Conservation (phyloP, 2,888 invertebrate genomes). For the Sminthurides aquaticus region DNA sequence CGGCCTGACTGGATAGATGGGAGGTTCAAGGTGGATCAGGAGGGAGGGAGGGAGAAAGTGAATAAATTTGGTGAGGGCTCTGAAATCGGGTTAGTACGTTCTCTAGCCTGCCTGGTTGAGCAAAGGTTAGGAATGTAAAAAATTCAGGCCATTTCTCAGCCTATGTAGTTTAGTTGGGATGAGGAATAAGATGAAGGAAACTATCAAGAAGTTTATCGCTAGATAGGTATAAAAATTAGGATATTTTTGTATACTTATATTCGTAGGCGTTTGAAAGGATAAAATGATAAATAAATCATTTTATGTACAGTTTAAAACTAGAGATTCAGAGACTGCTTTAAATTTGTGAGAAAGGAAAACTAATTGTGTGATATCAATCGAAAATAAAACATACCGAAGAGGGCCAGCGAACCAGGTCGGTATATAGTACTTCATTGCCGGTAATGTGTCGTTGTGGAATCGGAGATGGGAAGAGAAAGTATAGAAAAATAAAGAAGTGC, state of each 20-base stretch:
- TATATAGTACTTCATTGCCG: too few species aligned
- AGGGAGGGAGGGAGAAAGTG: background rate
- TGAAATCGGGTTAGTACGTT: background rate
- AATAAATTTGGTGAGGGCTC: background rate
- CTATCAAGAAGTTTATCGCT: background rate
- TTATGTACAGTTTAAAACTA: too few species aligned
- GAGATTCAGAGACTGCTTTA: background rate
- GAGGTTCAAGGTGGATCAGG: background rate
- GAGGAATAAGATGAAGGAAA: background rate
- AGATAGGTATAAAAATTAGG: background rate
- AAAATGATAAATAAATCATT: too few species aligned
- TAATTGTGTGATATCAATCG: too few species aligned
- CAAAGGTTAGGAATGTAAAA: background rate
- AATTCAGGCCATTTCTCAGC: background rate
- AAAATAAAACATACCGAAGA: too few species aligned
- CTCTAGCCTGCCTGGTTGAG: background rate
- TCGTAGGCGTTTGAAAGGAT: too few species aligned
- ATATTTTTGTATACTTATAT: background rate
- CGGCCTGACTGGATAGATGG: background rate
- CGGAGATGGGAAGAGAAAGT: too few species aligned
- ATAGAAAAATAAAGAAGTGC: too few species aligned
- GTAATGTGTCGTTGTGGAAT: too few species aligned
- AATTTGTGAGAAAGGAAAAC: too few species aligned
- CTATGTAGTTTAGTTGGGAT: background rate
- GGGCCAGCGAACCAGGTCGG: too few species aligned